Evolutionary conservation across 1,140 invertebrate species (phyloP).

Genomic region (Panulirus ornatus): DNA sequence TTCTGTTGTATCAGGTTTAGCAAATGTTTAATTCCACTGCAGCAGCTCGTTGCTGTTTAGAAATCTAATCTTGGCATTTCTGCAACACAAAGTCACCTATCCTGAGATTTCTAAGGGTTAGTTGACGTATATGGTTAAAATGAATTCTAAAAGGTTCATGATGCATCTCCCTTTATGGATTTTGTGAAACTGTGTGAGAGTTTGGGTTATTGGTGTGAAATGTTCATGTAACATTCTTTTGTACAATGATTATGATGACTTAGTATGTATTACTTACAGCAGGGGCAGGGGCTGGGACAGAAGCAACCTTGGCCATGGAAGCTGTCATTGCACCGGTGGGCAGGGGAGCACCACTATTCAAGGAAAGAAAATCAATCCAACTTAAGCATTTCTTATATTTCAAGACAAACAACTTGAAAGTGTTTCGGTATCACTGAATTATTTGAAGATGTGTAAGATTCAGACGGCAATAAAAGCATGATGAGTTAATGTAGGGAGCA

Average conservation of each 20-base stretch:
- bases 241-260: background rate
- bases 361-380: background rate
- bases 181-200: background rate
- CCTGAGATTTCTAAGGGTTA: background rate
- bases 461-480: background rate
- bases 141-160: background rate
- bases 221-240: background rate
- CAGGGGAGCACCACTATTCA: slow-evolving; percentile 81
- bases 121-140: background rate
- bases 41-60: no score
- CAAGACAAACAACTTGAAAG: background rate
- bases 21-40: no score
- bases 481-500: no score
- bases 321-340: slow-evolving; percentile 84
- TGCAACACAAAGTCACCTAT: background rate
- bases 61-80: background rate
- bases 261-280: slow-evolving; percentile 77
- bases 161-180: background rate
- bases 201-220: background rate
- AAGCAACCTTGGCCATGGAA: slow-evolving; percentile 56
- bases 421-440: background rate
- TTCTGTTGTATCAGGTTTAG: no score
- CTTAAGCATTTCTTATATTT: background rate
- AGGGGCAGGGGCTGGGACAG: slow-evolving; percentile 75
- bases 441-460: background rate